Conservation (phyloP, 1,140 invertebrate genomes). For the Diachasma alloeum region DNA sequence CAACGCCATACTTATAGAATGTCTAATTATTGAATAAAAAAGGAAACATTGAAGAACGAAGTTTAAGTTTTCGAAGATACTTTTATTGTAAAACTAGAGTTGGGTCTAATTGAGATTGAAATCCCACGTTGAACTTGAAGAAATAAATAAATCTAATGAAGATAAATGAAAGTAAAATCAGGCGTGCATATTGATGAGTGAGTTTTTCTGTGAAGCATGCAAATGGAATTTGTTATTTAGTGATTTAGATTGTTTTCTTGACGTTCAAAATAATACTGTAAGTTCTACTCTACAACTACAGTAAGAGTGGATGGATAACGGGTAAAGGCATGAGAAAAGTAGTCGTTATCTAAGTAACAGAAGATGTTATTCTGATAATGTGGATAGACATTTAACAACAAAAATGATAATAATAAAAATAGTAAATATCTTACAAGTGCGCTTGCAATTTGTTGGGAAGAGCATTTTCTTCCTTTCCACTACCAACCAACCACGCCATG, state of each 20-base stretch:
- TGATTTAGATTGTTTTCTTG: neutral
- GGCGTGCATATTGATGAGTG: neutral
- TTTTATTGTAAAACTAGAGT: neutral
- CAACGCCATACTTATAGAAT: neutral
- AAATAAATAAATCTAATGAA: conserved; percentile 9
- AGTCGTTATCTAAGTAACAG: neutral
- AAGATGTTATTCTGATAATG: neutral
- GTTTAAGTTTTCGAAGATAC: neutral
- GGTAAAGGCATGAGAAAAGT: neutral
- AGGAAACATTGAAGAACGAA: neutral
- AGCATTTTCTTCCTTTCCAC: conserved; percentile 76
- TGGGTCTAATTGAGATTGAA: neutral
- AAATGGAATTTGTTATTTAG: neutral
- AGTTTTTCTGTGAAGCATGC: neutral
- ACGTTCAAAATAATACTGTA: neutral
- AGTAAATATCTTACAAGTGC: conserved; percentile 73
- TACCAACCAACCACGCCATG: conserved; percentile 72
- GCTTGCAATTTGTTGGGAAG: conserved; percentile 75
- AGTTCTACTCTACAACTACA: neutral
- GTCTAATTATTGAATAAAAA: neutral
- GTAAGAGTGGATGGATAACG: neutral
- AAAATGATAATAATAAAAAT: conserved; percentile 59
- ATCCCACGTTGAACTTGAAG: neutral
- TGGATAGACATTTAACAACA: neutral
- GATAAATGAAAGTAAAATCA: neutral